These are phyloP conservation scores for Papio anubis DNA, from an alignment of 2,113 vertebrate species.

Conservation along the genomic window DNA sequence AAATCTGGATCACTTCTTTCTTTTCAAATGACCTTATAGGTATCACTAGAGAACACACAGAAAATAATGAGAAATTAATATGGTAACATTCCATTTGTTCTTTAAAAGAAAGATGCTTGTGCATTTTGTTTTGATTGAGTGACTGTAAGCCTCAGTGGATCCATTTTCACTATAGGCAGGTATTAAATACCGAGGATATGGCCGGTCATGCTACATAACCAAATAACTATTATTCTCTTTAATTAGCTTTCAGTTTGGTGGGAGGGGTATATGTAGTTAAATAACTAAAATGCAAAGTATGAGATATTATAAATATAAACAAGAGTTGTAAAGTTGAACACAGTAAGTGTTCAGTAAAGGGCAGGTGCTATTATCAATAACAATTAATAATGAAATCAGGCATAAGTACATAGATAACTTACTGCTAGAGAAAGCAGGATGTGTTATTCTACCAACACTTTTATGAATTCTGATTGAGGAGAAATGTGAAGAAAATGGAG, in stretches of 20 bases:
- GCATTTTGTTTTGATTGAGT: not conserved
- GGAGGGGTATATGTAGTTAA: not conserved
- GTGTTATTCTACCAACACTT: not conserved
- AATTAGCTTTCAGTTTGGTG: not conserved
- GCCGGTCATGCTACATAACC: not conserved
- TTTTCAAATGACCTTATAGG: not conserved
- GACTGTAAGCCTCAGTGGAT: not conserved
- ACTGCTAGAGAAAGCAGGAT: not conserved
- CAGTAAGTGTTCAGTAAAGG: not conserved
- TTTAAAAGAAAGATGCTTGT: not conserved
- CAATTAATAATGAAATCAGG: not conserved
- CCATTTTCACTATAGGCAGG: not conserved
- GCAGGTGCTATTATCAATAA: not conserved
- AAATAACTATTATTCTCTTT: not conserved
- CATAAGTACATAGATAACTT: not conserved
- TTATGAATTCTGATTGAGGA: not conserved
- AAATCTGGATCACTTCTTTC: not conserved
- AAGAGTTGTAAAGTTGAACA: not conserved
- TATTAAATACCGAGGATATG: not conserved
- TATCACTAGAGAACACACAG: not conserved
- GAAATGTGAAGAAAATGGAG: not conserved
- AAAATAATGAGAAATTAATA: not conserved
- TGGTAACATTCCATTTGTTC: not conserved
- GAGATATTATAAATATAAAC: not conserved
- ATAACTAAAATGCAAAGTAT: not conserved